phyloP scores from a whole-genome alignment of 2,113 vertebrate genomes.

The Scytalopus superciliaris region DNA sequence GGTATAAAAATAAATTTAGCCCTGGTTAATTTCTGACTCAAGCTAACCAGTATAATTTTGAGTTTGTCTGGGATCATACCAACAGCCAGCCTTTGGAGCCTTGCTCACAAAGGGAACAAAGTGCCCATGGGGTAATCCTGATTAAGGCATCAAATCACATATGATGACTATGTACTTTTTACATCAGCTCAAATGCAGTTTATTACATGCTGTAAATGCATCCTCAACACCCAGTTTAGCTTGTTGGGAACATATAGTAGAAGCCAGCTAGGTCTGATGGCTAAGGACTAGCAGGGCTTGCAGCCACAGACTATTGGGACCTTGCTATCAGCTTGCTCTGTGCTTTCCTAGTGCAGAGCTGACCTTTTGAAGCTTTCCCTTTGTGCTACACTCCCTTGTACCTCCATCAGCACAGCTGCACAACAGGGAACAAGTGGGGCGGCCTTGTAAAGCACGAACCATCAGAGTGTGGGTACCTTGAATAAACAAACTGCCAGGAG shows the following conservation, averaged over 20 bases:
- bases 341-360: background rate
- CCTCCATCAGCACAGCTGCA: background rate
- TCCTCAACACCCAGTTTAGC: background rate
- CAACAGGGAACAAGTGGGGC: background rate
- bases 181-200: background rate
- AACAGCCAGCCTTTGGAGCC: background rate
- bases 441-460: background rate
- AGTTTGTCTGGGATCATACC: background rate
- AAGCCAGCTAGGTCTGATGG: background rate
- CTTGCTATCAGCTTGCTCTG: background rate
- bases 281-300: background rate
- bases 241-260: background rate
- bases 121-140: background rate
- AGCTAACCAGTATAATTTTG: background rate
- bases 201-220: background rate
- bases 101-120: background rate
- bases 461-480: background rate
- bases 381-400: background rate
- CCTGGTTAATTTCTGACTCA: background rate
- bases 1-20: background rate
- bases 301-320: background rate
- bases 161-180: background rate
- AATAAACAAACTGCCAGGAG: slow-evolving; percentile 34
- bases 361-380: background rate
- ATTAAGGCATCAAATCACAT: background rate